phyloP scores from a whole-genome alignment of 2,113 vertebrate genomes.

The Athene noctua region DNA sequence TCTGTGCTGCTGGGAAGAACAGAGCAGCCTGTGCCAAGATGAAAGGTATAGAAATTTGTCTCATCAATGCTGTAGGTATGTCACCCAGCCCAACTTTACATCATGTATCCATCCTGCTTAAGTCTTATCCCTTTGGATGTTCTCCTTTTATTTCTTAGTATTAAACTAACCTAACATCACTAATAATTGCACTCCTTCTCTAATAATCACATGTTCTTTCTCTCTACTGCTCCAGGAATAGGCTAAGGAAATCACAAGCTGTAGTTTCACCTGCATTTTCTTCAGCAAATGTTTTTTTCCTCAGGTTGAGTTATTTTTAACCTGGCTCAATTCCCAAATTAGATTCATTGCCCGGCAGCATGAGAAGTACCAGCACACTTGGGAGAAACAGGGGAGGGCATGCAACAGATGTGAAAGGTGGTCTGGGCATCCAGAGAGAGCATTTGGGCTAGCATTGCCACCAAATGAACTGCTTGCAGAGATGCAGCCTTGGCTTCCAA shows the following conservation, averaged over 20 bases:
- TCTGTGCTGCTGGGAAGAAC: not conserved
- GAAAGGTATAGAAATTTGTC: not conserved
- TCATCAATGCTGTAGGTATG: not conserved
- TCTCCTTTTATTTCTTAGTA: not conserved
- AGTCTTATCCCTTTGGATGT: not conserved
- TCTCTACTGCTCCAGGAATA: not conserved
- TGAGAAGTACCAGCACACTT: not conserved
- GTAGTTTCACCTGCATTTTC: not conserved
- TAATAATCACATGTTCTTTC: not conserved
- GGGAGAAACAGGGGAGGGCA: not conserved
- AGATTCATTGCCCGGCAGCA: not conserved
- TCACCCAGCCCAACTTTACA: not conserved
- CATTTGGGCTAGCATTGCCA: not conserved
- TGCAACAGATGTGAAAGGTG: not conserved
- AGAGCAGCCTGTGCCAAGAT: not conserved
- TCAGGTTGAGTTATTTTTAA: constrained; percentile 35
- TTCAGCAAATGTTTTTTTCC: not conserved
- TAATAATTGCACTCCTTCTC: not conserved
- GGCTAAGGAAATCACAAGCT: not conserved
- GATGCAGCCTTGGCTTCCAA: not conserved
- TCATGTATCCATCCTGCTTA: not conserved
- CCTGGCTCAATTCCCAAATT: constrained; percentile 13
- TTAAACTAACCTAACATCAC: not conserved
- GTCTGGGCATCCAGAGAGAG: not conserved
- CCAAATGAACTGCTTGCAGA: not conserved